Base-by-base conservation (phyloP, 2,113 vertebrate genomes). In the Taxidea taxus region DNA sequence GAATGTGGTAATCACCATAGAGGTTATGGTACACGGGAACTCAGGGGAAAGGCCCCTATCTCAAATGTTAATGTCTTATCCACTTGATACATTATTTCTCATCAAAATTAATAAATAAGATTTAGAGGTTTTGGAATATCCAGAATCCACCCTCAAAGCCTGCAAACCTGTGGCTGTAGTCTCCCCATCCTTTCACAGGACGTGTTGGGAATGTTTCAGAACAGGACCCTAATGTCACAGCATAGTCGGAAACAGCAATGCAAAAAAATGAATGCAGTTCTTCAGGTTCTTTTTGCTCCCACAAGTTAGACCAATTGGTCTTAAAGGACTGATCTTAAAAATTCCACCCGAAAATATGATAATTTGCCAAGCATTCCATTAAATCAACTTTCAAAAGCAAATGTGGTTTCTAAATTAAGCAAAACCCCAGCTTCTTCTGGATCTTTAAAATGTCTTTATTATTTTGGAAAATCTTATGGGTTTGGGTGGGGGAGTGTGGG, bases 381-480 rank as follows among this genome's bases (percentile, higher is more conserved):
- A 95, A 96, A 95, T 68, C 68, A 88, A 94, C 90, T 82, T 91
- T 90, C 62, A 78, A 97, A 96, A 95, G 75, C 92, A 97, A 97
- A 83, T 62, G n/a, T 51, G 62, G 29, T 84, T 97, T 97, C 97
- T 95, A 96, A 91, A 89, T 94, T 92, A 93, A 88, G 81, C 87
- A 87, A 96, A 97, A 91, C 3, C n/a, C 47, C 44, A 90, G 60
- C 25, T 92, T 94, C 90, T 89, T 95, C 82, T 86, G 80, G 47
- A 82, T 91, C 93, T 92, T 94, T 88, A 68, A 80, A 97, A 95
- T 37, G 51, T 29, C 66, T 66, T 84, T 88, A 83, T 83, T 96
- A 84, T 92, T 98, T 87, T 97, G 90, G 96, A 93, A 95, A 96
- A 75, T 87, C 72, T 90, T 92, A 90, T 3, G 23, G 56, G 81